Percentiles rank a stretch among this genome's conserved stretches.
Evolutionary conservation across 2,113 vertebrate species (phyloP).

Genomic region (Paramisgurnus dabryanus): DNA sequence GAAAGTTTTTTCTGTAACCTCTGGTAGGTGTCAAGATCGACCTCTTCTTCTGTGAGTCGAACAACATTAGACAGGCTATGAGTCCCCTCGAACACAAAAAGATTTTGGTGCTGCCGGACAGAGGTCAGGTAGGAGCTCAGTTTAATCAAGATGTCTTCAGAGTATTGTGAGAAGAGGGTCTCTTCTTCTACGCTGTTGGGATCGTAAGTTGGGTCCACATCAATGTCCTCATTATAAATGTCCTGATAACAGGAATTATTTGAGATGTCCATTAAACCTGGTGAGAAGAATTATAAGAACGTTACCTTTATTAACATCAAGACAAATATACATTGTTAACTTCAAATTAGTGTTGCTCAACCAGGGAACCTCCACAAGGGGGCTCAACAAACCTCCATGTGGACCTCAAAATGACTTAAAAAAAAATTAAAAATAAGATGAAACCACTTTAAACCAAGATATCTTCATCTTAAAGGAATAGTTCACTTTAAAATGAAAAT

Average conservation of each 20-base stretch:
- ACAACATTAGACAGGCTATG: slow-evolving; percentile 66
- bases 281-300: neutral
- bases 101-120: slow-evolving; percentile 66
- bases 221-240: slow-evolving; percentile 67
- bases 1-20: slow-evolving; percentile 70
- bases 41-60: slow-evolving; percentile 64
- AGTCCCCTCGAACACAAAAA: slow-evolving; percentile 70
- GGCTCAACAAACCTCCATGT: too few relatives aligned
- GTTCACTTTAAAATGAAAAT: too few relatives aligned
- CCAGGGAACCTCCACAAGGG: too few relatives aligned
- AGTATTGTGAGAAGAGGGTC: slow-evolving; percentile 69
- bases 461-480: too few relatives aligned
- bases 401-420: too few relatives aligned
- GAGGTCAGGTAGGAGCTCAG: slow-evolving; percentile 66
- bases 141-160: slow-evolving; percentile 67
- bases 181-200: slow-evolving; percentile 68
- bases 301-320: too few relatives aligned
- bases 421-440: too few relatives aligned
- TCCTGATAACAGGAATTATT: slow-evolving; percentile 69
- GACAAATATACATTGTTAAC: too few relatives aligned
- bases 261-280: slow-evolving; percentile 71
- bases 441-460: too few relatives aligned
- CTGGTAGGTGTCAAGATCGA: slow-evolving; percentile 69
- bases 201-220: slow-evolving; percentile 72
- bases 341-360: too few relatives aligned